phyloP scores from a whole-genome alignment of 2,888 invertebrate species.

The Heliconius ismenius region DNA sequence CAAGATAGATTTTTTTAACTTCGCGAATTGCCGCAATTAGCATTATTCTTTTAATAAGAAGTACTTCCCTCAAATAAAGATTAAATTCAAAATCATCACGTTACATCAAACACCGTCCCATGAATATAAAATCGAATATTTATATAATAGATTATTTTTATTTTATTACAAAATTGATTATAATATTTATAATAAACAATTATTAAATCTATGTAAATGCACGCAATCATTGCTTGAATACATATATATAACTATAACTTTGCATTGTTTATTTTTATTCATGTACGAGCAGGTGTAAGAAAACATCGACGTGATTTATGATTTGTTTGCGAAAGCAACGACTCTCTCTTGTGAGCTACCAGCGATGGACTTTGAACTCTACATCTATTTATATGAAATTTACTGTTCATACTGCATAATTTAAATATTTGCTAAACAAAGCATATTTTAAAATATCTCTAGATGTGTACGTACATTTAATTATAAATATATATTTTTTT shows the following conservation, averaged over 20 bases:
- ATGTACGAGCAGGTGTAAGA: background rate
- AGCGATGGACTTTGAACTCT: conserved; percentile 7
- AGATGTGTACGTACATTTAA: too few species aligned
- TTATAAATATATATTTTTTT: too few species aligned
- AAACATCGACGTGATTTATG: conserved; percentile 13
- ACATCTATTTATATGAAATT: background rate
- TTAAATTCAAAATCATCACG: too few species aligned
- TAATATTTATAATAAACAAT: background rate
- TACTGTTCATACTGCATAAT: background rate
- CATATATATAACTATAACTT: background rate
- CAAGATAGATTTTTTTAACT: too few species aligned
- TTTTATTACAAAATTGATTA: background rate
- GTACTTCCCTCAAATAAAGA: background rate
- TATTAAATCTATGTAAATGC: background rate
- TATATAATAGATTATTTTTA: too few species aligned
- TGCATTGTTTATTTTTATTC: background rate
- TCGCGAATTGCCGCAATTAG: too few species aligned
- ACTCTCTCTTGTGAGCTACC: conserved; percentile 8
- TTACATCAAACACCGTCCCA: too few species aligned
- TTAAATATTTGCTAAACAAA: background rate
- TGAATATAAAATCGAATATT: too few species aligned
- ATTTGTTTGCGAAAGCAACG: conserved; percentile 3
- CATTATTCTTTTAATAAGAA: background rate
- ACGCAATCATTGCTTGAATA: background rate
- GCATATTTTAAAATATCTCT: too few species aligned